Percentiles rank a stretch among this genome's conserved stretches.
Conservation (phyloP, 2,888 invertebrate species). For the Dendrolimus pini region DNA sequence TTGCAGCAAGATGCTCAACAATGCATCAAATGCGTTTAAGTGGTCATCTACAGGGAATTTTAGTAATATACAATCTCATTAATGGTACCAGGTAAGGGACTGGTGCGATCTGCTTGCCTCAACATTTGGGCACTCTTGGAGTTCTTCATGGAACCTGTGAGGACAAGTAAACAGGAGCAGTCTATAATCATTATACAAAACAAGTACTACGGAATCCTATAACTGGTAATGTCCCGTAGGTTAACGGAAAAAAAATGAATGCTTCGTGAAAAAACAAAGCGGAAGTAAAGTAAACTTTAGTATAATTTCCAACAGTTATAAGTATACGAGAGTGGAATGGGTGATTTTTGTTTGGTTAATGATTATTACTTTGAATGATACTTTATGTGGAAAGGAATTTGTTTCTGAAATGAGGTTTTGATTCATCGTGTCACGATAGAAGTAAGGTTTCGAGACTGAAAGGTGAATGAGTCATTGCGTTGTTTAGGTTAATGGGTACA, state of each 20-base stretch:
- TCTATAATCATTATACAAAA: constrained; percentile 44
- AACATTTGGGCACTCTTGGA: constrained; percentile 81
- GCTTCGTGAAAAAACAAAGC: constrained; percentile 32
- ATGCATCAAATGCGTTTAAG: constrained; percentile 42
- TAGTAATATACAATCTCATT: constrained; percentile 49
- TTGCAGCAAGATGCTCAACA: constrained; percentile 23
- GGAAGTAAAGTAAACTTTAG: constrained; percentile 26
- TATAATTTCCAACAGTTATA: no score
- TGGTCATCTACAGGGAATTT: constrained; percentile 55
- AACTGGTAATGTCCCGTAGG: constrained; percentile 28
- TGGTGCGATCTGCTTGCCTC: constrained; percentile 79
- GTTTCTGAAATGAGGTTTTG: constrained; percentile 20
- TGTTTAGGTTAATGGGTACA: constrained; percentile 32
- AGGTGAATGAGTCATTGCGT: constrained; percentile 13
- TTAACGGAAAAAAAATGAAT: constrained; percentile 24
- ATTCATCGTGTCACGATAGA: constrained; percentile 28
- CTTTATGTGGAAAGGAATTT: constrained; percentile 21
- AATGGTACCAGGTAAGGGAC: constrained; percentile 76
- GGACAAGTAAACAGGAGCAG: constrained; percentile 69
- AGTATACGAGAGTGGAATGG: neutral
- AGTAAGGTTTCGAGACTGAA: constrained; percentile 31
- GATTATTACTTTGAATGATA: neutral
- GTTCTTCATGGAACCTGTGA: constrained; percentile 79
- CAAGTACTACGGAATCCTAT: constrained; percentile 28
- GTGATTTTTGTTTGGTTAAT: constrained; percentile 19